These are phyloP conservation scores for Pycnomerus fuliginosus DNA, from an alignment of 2,888 invertebrate species.

Conservation along the genomic window DNA sequence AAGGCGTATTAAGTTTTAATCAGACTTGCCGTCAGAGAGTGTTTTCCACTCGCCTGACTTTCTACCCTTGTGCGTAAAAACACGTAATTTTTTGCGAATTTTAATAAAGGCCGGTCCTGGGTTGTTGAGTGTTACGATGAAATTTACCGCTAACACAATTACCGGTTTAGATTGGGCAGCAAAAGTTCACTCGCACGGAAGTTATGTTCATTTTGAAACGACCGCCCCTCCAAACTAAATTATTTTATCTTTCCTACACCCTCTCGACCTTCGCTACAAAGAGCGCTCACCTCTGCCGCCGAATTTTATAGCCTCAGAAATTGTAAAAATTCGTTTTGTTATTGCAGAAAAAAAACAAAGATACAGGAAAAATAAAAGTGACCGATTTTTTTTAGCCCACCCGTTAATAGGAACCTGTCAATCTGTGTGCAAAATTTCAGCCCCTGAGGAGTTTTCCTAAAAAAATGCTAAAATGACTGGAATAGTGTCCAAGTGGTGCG, in stretches of 20 bases:
- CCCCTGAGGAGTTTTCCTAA: too few relatives aligned
- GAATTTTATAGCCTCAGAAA: too few relatives aligned
- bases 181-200: conserved; percentile 48
- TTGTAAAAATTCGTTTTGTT: too few relatives aligned
- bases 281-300: conserved; percentile 7
- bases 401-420: too few relatives aligned
- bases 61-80: conserved; percentile 9
- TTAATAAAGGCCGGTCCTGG: conserved; percentile 23
- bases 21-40: conserved; percentile 30
- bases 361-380: too few relatives aligned
- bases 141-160: conserved; percentile 52
- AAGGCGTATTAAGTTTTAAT: conserved; percentile 31
- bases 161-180: conserved; percentile 51
- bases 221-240: conserved; percentile 42
- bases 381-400: too few relatives aligned
- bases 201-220: conserved; percentile 50
- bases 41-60: conserved; percentile 29
- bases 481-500: too few relatives aligned
- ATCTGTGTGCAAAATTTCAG: too few relatives aligned
- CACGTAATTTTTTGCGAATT: not conserved
- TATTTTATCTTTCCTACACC: conserved; percentile 34
- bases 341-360: too few relatives aligned
- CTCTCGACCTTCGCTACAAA: conserved; percentile 11
- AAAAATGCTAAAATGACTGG: too few relatives aligned
- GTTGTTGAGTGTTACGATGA: conserved; percentile 46